Base-by-base conservation (phyloP, 2,888 invertebrate species). In the Hydriomena furcata region DNA sequence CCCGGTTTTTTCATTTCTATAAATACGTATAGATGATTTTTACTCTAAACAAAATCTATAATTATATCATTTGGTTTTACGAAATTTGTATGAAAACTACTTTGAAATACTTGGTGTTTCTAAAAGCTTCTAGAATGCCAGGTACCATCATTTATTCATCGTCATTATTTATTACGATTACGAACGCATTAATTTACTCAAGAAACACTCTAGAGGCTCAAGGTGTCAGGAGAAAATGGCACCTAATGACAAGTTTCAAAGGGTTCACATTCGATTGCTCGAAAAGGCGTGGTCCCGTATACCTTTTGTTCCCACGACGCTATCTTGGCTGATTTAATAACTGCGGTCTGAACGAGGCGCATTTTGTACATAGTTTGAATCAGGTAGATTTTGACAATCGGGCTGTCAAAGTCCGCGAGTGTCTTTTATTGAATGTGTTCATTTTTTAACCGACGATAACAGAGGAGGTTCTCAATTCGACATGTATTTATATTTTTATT, bases 251-350 rank as follows among this genome's bases (percentile, higher is more conserved):
- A 69, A 3, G 61, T 55, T 51, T 50, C 52, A 72, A 73, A 79
- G 66, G 65, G 71, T 63, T 73, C 66, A 68, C 59, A 73, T 76
- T 72, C 65, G 63, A 70, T 75, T 71, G 67, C 51, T 51, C 61
- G 49, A 55, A 58, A 52, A 59, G 56, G 27, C 52, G 57, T 50
- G 51, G 56, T 59, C 53, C 62, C 63, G 49, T 53, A 63, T 53
- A 62, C 60, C 60, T 70, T 65, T 64, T 61, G 73, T 69, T 70
- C 66, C 61, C 52, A 60, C 57, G 53, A 56, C 61, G 63, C 61
- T 71, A 71, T 72, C 68, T 61, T 61, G 58, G 54, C 52, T 58
- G 61, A 73, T 76, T 71, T 67, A 62, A 63, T 62, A 80, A 71
- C 74, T 65, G 51, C 47, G 48, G 8, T 37, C 30, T 56, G 53